Evolutionary conservation across 2,888 invertebrate species (phyloP), one percentile per base, ranked within the genome.

Genomic region (Drosophila paracracens): DNA sequence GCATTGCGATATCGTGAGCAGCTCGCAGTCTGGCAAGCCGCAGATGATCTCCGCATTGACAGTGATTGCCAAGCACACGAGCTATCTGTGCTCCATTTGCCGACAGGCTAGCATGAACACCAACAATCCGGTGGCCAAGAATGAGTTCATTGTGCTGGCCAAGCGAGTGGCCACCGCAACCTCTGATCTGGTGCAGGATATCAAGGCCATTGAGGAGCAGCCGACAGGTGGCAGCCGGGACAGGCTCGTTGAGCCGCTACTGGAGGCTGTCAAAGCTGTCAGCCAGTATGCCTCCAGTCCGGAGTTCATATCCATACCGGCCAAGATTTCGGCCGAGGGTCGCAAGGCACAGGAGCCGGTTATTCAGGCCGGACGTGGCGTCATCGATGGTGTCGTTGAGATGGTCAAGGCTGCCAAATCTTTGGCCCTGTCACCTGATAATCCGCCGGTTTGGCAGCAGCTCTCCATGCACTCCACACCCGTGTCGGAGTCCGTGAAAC

Each of bases 131-230:
- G 97, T 97, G 5, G 98, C 98, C 65, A 99, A 99, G 94, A 94
- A 98, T 38, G 99, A 99, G 93, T 99, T 99, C 93, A 99, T 99
- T 63, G 98, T 99, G 92, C 97, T 98, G 78, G 99, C 99, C 63
- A 98, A 99, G 93, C 98, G 99, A 90, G 98, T 99, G 2, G 99
- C 99, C 58, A 98, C 98, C 93, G 97, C 97, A 25, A 99, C 99
- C 1, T 97, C 99, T 0, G 96, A 96, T 76, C 95, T 99, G 27
- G 99, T 99, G 27, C 98, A 97, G 93, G 97, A 98, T 92, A 99
- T 99, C 88, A 99, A 99, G 94, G 96, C 95, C 0, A 93, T 97
- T 38, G 99, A 99, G 93, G 95, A 95, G 36, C 96, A 98, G 89
- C 98, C 97, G 85, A 96, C 96, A 18, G 96, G 97, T 81, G 94